These are phyloP conservation scores for Hippocampus mohnikei DNA, from an alignment of 2,113 vertebrate species.

Conservation along the genomic window DNA sequence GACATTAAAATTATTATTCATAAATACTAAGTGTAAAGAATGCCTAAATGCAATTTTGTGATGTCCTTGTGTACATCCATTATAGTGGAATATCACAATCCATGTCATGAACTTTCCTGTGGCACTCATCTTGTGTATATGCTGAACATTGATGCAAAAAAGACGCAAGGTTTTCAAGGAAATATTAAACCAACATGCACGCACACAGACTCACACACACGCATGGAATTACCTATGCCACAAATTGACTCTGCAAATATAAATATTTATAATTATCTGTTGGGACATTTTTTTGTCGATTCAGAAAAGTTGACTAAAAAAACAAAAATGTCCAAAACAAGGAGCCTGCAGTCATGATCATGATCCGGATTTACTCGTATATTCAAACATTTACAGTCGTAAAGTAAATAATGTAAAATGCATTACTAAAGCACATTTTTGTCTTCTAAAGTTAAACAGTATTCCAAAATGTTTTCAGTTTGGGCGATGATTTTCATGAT, in stretches of 20 bases:
- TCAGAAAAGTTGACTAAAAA: neutral
- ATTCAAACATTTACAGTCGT: neutral
- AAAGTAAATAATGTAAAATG: neutral
- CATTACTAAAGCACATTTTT: neutral
- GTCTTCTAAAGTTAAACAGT: neutral
- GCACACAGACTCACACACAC: neutral
- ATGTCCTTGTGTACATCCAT: neutral
- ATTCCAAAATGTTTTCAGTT: neutral
- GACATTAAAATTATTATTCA: too few species aligned
- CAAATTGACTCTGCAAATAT: neutral
- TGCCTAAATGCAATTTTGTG: neutral
- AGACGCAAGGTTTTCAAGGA: constrained; percentile 15
- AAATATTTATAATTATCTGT: neutral
- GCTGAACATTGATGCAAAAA: neutral
- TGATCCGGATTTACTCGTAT: neutral
- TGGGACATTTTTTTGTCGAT: neutral
- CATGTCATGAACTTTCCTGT: too few species aligned
- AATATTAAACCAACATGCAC: neutral
- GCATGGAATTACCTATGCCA: neutral
- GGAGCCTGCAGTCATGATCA: neutral
- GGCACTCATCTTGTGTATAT: too few species aligned
- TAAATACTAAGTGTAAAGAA: neutral
- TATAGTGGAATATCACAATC: too few species aligned
- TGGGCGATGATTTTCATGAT: neutral
- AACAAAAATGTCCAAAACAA: neutral